Conservation (phyloP, 2,888 invertebrate genomes). For the Julus scanicus region DNA sequence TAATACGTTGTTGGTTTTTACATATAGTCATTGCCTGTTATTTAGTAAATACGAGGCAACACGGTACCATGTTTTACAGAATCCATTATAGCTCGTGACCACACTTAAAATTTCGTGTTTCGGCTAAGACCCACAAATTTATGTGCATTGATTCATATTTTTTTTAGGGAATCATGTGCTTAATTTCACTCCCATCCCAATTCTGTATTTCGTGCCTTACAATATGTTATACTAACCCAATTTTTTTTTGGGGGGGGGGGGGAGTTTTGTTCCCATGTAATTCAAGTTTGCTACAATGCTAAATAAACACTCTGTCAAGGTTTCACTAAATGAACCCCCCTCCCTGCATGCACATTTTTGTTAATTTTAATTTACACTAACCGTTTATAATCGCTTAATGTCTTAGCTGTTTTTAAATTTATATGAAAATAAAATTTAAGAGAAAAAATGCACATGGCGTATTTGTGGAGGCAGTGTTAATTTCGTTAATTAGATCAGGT, state of each 20-base stretch:
- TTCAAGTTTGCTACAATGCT: not conserved
- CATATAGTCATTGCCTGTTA: not conserved
- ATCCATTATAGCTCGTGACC: not conserved
- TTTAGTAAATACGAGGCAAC: not conserved
- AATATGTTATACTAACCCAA: constrained; percentile 19
- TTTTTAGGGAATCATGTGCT: not conserved
- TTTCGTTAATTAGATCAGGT: not conserved
- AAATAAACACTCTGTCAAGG: not conserved
- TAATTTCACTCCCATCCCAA: constrained; percentile 4
- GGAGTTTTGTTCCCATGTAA: not conserved
- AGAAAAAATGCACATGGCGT: too few relatives aligned
- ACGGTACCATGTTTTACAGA: not conserved
- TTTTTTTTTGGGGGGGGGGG: not conserved
- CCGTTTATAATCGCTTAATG: not conserved
- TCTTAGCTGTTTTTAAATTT: not conserved
- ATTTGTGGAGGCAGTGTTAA: not conserved
- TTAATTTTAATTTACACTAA: not conserved
- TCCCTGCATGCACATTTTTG: not conserved
- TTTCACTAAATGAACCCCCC: not conserved
- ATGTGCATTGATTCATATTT: not conserved
- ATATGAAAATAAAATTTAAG: too few relatives aligned
- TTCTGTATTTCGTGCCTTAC: not conserved
- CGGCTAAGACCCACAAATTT: not conserved
- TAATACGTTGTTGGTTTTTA: not conserved
- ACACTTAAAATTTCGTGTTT: not conserved